phyloP scores from a whole-genome alignment of 1,140 invertebrate species.

The Euura saliciscinereae region DNA sequence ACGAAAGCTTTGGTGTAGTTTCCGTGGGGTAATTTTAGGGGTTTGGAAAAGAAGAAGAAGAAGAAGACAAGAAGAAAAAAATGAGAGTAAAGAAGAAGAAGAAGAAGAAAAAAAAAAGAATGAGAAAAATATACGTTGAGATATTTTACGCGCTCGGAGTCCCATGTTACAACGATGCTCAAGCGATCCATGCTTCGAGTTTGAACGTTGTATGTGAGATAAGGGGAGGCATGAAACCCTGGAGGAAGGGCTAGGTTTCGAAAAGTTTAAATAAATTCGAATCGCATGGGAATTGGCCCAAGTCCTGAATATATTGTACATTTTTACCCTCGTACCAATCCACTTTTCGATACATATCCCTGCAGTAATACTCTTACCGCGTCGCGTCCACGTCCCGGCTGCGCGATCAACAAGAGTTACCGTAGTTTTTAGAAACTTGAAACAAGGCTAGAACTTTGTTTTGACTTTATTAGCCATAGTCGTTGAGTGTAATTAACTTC shows the following conservation, averaged over 20 bases:
- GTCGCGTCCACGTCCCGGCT: not conserved
- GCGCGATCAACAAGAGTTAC: slow-evolving; percentile 3
- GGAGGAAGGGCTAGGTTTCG: not conserved
- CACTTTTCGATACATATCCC: not conserved
- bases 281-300: not conserved
- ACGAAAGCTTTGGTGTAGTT: not conserved
- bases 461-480: not conserved
- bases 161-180: not conserved
- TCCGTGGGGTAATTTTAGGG: not conserved
- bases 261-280: not conserved
- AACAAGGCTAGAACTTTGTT: not conserved
- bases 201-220: not conserved
- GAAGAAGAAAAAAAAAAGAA: not conserved
- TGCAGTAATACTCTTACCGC: not conserved
- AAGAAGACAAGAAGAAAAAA: not conserved
- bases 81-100: too few species aligned
- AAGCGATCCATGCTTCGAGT: not conserved
- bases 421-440: not conserved
- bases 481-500: slow-evolving; percentile 5
- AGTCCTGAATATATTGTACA: not conserved
- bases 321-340: not conserved
- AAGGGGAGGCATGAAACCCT: not conserved
- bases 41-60: not conserved
- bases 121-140: not conserved
- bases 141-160: not conserved